A percentile compares a stretch with the other conserved stretches of the same genome.
phyloP scores from a whole-genome alignment of 2,113 vertebrate species.

The Jaculus jaculus region DNA sequence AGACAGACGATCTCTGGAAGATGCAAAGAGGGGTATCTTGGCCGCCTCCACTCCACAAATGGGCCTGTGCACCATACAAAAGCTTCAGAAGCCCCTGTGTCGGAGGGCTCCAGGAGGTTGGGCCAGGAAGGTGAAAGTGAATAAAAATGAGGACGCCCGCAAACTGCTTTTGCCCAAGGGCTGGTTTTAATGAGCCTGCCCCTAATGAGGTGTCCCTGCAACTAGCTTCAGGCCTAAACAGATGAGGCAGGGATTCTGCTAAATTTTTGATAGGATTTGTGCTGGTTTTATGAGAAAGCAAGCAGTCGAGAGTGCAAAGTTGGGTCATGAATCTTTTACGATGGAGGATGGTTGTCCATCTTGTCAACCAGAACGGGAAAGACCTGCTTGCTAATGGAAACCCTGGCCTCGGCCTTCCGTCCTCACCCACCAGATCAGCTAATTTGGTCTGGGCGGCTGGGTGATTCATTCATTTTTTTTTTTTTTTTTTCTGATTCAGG shows the following conservation, averaged over 20 bases:
- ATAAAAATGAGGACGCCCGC: constrained; percentile 87
- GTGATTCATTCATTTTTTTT: constrained; percentile 35
- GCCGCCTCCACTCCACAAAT: constrained; percentile 58
- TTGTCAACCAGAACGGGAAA: constrained; percentile 83
- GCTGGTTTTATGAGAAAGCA: constrained; percentile 89
- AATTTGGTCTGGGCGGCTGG: constrained; percentile 27
- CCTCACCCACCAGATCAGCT: constrained; percentile 63
- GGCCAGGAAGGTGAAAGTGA: constrained; percentile 86
- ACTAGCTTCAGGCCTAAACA: constrained; percentile 94
- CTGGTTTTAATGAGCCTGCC: constrained; percentile 94
- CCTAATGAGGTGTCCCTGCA: constrained; percentile 94
- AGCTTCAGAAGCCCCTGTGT: constrained; percentile 80
- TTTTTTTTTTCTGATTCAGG: constrained; percentile 52
- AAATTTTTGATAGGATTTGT: constrained; percentile 94
- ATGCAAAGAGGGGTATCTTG: constrained; percentile 69
- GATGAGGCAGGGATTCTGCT: constrained; percentile 92
- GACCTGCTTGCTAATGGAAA: constrained; percentile 82
- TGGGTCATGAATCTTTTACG: constrained; percentile 90
- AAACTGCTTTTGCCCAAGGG: constrained; percentile 92
- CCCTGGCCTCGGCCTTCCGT: constrained; percentile 71
- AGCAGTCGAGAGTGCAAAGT: constrained; percentile 86
- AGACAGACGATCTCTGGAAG: constrained; percentile 78
- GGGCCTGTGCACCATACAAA: constrained; percentile 76
- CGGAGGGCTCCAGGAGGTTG: constrained; percentile 78
- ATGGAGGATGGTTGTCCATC: constrained; percentile 85